phyloP scores from a whole-genome alignment of 2,888 invertebrate species.

The Cyrtodaria siliqua region DNA sequence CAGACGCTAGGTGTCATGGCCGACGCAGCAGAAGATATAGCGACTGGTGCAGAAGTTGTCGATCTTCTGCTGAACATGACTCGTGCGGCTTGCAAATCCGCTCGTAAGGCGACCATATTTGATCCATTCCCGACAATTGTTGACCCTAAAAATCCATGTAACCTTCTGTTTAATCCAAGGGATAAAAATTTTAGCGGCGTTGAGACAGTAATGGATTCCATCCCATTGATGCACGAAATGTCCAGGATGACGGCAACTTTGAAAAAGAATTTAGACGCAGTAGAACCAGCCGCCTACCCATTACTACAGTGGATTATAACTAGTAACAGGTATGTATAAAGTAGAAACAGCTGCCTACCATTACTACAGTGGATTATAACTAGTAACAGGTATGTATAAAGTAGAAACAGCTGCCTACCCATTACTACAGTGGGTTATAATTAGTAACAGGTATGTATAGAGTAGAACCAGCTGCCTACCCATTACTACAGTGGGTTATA shows the following conservation, averaged over 20 bases:
- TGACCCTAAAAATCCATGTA: constrained; percentile 73
- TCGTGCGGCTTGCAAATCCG: constrained; percentile 75
- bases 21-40: constrained; percentile 80
- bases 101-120: constrained; percentile 75
- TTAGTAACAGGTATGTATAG: constrained; percentile 78
- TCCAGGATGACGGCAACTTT: constrained; percentile 61
- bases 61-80: constrained; percentile 82
- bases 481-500: not conserved
- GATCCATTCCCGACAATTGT: constrained; percentile 82
- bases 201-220: constrained; percentile 60
- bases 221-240: constrained; percentile 77
- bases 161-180: constrained; percentile 79
- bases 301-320: constrained; percentile 83
- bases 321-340: constrained; percentile 77
- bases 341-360: constrained; percentile 74
- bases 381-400: constrained; percentile 77
- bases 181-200: constrained; percentile 74
- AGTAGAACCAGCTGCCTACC: too few species aligned
- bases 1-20: constrained; percentile 83
- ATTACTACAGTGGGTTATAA: constrained; percentile 83
- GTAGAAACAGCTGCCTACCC: constrained; percentile 75
- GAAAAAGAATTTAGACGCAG: constrained; percentile 70
- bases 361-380: constrained; percentile 83
- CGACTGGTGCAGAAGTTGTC: constrained; percentile 81
- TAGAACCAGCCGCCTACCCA: constrained; percentile 76